Evolutionary conservation across 64 coral and sea anemone species (phyloP), one percentile per base, ranked within the genome.

Genomic region (Cladopsammia gracilis): DNA sequence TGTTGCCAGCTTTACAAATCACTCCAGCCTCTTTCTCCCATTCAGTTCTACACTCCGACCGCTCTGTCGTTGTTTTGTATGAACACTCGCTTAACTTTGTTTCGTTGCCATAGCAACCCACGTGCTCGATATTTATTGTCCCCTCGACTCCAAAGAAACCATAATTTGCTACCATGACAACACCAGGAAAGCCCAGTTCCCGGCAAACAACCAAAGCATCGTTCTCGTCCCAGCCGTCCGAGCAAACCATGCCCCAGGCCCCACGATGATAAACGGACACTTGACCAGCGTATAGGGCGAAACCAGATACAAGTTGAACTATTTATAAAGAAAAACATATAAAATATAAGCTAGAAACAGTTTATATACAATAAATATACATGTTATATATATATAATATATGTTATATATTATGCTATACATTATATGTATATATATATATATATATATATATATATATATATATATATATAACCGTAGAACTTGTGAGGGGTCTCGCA

Each of bases 181-280:
- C 80, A 50, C 45, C 62, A 68, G 60, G 60, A 84, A 48, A 84
- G 46, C 80, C 80, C 19, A 84, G 14, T 43, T 84, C 80, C 19
- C 62, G 60, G 58, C 80, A 84, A 48, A 84, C 80, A 84, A 84
- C 80, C 4, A 20, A 20, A 43, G 80, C 80, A 68, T 84, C 80
- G 62, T 66, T 84, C 46, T 67, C 45, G 61, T 84, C 80, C 80
- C 80, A 84, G 62, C 44, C 61, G 16, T 84, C 20, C 5, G 64
- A 60, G 62, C 80, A 84, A 62, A 84, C 80, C 46, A 59, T 62
- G 42, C 58, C 46, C 80, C 80, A 84, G 80, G 45, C 10, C 5
- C 80, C 80, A 9, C 20, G 43, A 25, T 52, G 44, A 67, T 67
- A 84, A 22, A 84, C 62, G 16, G n/a, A 25, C 10, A 84, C 80